Base-by-base conservation (phyloP, 2,888 invertebrate species). In the Thera obeliscata region DNA sequence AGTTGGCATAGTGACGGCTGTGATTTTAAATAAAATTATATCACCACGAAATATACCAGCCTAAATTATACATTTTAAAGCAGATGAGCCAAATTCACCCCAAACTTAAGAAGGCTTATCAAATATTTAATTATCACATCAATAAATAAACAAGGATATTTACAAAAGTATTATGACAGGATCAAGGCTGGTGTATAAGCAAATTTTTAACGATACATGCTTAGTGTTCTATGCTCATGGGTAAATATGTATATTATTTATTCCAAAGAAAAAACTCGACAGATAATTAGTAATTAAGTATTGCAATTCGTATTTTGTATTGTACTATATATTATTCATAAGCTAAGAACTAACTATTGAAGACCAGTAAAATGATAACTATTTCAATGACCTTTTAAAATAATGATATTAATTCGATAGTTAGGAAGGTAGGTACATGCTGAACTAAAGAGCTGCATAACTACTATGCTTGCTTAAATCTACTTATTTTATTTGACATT, bases 361-460 rank as follows among this genome's bases (percentile, higher is more conserved):
- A 7, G 43, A 43, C 7, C 7, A 6, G 7, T 6, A 43, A 43
- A 43, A 6, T 7, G 8, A 46, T 46, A 5, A 22, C 22, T 50
- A 50, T 38, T 55, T 55, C 2, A 5, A 55, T 55, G 35, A 55
- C 4, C 2, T 9, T 46, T 9, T 46, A 46, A 7, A 9, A 46
- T 46, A 46, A 46, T 46, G 43, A 46, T 46, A 9, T 46, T 43
- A 3, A 9, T 46, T 9, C 9, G 8, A 38, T 11, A 35, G 9
- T 49, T 38, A 36, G 43, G 9, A 22, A 56, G 12, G 41, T 46
- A 57, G 3, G 33, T 61, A 52, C 66, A 66, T 66, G 66, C 66
- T 61, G 12, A 56, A 66, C 61, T 46, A 61, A 52, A 61, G 66
- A 66, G 61, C 66, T 61, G 61, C n/a, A 52, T 52, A 52, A 52